Evolutionary conservation across 2,888 invertebrate species (phyloP).

Genomic region (Quadriops clusia): DNA sequence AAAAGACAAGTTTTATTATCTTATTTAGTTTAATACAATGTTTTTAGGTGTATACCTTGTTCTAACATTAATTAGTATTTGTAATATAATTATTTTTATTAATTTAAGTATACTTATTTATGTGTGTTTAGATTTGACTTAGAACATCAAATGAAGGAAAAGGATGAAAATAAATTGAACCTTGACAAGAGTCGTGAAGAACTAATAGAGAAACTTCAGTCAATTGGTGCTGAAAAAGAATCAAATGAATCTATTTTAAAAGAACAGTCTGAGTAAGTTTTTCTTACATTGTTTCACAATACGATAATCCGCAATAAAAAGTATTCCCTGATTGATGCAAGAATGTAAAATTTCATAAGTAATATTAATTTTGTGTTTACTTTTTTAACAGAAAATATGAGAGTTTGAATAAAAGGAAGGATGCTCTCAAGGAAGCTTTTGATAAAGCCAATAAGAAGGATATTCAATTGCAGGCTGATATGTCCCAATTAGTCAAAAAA

Average conservation of each 20-base stretch:
- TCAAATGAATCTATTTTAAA: slow-evolving; percentile 32
- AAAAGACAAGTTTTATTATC: slow-evolving; percentile 7
- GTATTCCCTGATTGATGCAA: background rate
- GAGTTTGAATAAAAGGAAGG: slow-evolving; percentile 43
- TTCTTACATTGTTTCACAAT: slow-evolving; percentile 1
- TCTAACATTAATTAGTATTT: too few species aligned
- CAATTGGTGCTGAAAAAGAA: slow-evolving; percentile 39
- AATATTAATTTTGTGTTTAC: background rate
- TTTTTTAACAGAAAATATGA: slow-evolving; percentile 45
- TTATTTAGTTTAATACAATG: slow-evolving; percentile 6
- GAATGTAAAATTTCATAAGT: background rate
- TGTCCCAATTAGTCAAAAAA: slow-evolving; percentile 56
- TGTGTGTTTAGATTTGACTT: slow-evolving; percentile 44
- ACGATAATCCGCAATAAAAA: too few species aligned
- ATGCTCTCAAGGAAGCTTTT: slow-evolving; percentile 47
- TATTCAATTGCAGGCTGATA: slow-evolving; percentile 52
- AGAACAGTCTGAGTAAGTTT: slow-evolving; percentile 20
- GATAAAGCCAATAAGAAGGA: slow-evolving; percentile 54
- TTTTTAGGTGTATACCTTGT: slow-evolving; percentile 1
- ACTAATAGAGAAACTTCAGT: slow-evolving; percentile 45
- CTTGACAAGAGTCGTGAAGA: slow-evolving; percentile 49
- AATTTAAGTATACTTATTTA: slow-evolving; percentile 7
- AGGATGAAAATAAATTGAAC: slow-evolving; percentile 44
- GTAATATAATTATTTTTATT: too few species aligned
- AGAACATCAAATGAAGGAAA: slow-evolving; percentile 42